These are phyloP conservation scores for Mungos mungo DNA, from an alignment of 2,113 vertebrate genomes.

Conservation along the genomic window DNA sequence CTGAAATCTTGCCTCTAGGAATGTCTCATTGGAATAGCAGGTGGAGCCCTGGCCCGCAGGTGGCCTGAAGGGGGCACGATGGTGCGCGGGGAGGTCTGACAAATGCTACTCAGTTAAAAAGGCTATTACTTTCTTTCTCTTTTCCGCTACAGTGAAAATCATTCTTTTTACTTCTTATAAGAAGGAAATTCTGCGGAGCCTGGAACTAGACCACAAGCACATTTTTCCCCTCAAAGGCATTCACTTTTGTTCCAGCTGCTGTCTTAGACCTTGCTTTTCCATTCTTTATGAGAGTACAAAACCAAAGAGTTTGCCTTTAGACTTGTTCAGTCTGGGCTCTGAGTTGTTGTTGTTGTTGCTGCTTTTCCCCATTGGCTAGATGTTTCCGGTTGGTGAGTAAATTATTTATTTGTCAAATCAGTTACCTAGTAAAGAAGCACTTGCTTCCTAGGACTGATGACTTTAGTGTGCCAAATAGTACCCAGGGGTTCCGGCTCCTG, in stretches of 20 bases:
- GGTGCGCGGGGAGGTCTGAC: background rate
- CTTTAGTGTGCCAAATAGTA: background rate
- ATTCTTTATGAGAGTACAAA: background rate
- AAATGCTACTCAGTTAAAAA: background rate
- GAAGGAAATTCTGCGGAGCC: background rate
- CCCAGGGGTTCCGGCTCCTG: background rate
- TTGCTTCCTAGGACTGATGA: constrained; percentile 33
- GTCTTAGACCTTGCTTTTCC: background rate
- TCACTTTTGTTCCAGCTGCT: background rate
- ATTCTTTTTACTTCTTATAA: background rate
- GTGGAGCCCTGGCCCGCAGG: background rate
- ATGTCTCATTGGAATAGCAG: background rate
- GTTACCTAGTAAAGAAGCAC: constrained; percentile 1
- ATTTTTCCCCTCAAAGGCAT: background rate
- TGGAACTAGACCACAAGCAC: background rate
- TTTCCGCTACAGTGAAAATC: background rate
- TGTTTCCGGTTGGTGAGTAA: background rate
- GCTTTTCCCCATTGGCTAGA: background rate
- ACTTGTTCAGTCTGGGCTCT: background rate
- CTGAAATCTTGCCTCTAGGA: background rate
- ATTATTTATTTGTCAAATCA: constrained; percentile 51
- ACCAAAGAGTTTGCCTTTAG: background rate
- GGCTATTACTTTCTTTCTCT: background rate
- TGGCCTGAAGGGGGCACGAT: too few relatives aligned
- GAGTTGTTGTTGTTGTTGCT: background rate